phyloP scores from a whole-genome alignment of 2,797 vertebrate species.

The Megalops cyprinoides region DNA sequence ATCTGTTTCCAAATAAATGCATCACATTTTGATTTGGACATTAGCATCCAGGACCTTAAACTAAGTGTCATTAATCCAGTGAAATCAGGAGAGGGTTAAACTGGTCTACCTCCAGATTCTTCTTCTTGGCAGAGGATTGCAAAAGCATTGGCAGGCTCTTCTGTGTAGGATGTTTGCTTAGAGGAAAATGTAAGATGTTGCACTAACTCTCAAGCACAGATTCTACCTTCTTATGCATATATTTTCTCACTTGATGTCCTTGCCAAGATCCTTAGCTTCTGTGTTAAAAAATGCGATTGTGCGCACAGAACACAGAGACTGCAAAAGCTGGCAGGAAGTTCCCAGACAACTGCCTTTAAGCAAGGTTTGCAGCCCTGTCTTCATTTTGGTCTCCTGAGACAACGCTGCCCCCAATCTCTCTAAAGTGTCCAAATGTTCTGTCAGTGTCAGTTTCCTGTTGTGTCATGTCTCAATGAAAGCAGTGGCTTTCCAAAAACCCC shows the following conservation, averaged over 20 bases:
- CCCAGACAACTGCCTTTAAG: slow-evolving; percentile 46
- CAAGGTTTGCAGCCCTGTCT: slow-evolving; percentile 26
- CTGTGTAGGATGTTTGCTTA: slow-evolving; percentile 53
- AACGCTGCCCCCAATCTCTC: background rate
- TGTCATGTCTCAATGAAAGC: too few species aligned
- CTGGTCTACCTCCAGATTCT: slow-evolving; percentile 60
- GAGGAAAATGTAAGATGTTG: slow-evolving; percentile 59
- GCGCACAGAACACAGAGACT: slow-evolving; percentile 44
- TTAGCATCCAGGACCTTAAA: slow-evolving; percentile 61
- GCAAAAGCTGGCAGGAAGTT: slow-evolving; percentile 55
- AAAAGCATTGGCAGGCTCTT: slow-evolving; percentile 57
- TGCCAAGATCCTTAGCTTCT: slow-evolving; percentile 67
- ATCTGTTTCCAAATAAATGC: slow-evolving; percentile 56
- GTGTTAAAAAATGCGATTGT: slow-evolving; percentile 59
- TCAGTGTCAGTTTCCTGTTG: background rate
- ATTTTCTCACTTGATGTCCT: slow-evolving; percentile 60
- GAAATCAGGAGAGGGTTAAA: slow-evolving; percentile 52
- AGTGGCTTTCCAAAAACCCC: too few species aligned
- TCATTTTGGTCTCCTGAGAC: too few species aligned
- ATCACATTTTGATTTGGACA: slow-evolving; percentile 60
- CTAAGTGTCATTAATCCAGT: slow-evolving; percentile 48
- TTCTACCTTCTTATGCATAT: slow-evolving; percentile 54
- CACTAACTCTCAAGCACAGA: slow-evolving; percentile 59
- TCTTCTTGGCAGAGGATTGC: slow-evolving; percentile 59
- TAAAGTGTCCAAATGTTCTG: background rate